Evolutionary conservation across 2,888 invertebrate genomes (phyloP), one percentile per base, ranked within the genome.

Genomic region (Oxyteleia sp.): DNA sequence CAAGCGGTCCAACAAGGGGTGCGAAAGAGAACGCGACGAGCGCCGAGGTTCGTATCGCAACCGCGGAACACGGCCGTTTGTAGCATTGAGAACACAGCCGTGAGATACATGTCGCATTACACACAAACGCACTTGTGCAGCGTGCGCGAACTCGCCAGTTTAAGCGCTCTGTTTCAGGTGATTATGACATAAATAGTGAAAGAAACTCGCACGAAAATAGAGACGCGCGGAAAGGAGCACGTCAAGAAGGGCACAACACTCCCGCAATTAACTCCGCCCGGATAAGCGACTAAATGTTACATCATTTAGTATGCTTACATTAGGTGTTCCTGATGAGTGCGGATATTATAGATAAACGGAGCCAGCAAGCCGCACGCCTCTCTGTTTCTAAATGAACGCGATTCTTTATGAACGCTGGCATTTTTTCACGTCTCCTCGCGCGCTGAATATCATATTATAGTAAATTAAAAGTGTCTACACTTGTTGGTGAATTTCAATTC

Each of bases 131-230:
- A 88, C 89, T 89, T 87, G 87, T 85, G 88, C 87, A 86, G 80
- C 83, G 78, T 71, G 83, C 84, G 64, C 84, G 79, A 84, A 63
- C 38, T 69, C 74, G 69, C 66, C 64, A 41, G 64, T 74, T 78
- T 72, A 74, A 69, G 59, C 74, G 63, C 88, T 87, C 85, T 87
- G 88, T 91, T 89, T 87, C 89, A 86, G 87, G 86, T 91, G 91
- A 91, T 91, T 91, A 91, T 91, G 88, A 89, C 88, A 87, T 88
- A 90, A 91, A 91, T 90, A 88, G 88, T 91, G 89, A 90, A 91
- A 90, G 89, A 90, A 90, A 87, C 87, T 59, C 82, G 84, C 85
- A 86, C 87, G 83, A 72, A 84, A 72, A 82, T 74, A 66, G 66
- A 80, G 75, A 43, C 85, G 84, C 84, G 83, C 69, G 85, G 82